phyloP scores from a whole-genome alignment of 2,797 vertebrate genomes.

The Sebastes elongatus region DNA sequence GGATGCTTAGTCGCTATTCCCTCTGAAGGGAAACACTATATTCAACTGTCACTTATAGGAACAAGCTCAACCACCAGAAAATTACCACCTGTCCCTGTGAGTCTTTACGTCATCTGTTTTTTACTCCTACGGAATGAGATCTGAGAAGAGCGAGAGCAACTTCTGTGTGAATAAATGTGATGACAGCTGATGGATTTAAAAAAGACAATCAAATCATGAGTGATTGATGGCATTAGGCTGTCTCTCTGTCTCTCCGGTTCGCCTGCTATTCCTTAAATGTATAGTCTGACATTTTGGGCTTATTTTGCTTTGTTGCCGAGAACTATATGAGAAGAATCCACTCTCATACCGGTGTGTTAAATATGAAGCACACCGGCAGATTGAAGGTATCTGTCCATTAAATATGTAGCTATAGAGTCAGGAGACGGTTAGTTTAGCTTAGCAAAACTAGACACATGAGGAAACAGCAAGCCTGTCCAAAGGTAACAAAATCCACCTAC shows the following conservation, averaged over 20 bases:
- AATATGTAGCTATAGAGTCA: neutral
- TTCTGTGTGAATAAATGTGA: constrained; percentile 10
- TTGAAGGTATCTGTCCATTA: neutral
- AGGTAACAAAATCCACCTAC: too few relatives aligned
- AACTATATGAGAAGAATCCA: neutral
- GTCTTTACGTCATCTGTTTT: constrained; percentile 20
- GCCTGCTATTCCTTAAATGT: neutral
- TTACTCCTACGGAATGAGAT: neutral
- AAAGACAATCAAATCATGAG: neutral
- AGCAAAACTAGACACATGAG: neutral
- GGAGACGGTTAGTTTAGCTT: neutral
- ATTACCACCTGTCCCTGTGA: constrained; percentile 59
- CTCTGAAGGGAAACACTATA: constrained; percentile 24
- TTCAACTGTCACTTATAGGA: constrained; percentile 40
- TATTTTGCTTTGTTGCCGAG: neutral
- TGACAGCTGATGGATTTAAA: neutral
- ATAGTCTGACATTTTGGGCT: neutral
- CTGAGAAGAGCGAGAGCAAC: neutral
- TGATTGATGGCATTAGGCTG: neutral
- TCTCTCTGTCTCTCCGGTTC: neutral
- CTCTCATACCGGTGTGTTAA: too few relatives aligned
- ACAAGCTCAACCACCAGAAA: constrained; percentile 57
- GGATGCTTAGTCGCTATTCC: constrained; percentile 54
- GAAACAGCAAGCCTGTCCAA: too few relatives aligned
- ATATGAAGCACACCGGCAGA: neutral